Base-by-base conservation (phyloP, 2,113 vertebrate species). In the Triplophysa tibetana region DNA sequence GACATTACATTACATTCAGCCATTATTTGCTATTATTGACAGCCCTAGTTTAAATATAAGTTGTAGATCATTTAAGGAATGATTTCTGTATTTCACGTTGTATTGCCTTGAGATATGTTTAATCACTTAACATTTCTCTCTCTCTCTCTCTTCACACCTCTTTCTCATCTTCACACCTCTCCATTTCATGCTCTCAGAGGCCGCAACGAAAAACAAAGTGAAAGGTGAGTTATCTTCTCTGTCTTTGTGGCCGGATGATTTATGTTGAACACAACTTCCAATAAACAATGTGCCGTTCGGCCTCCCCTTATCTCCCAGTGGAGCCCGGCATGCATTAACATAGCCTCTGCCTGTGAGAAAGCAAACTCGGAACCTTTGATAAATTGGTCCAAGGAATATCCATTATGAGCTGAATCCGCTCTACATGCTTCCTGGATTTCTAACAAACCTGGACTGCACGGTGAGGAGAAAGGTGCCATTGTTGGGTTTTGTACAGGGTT, bases 161-260 rank as follows among this genome's bases (percentile, higher is more conserved):
- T 58, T 43, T 17, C 43, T 54, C 24, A 23, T 29, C 13, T 68
- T 58, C 10, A 19, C 38, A 19, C 56, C 26, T 10, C 68, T 65
- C 72, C 68, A 50, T 63, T 77, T 58, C 48, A 90, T 86, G 90
- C 88, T 91, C 86, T 87, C 89, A 94, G 93, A 91, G 85, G 89
- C 90, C 78, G 93, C 89, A 86, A 92, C 89, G 79, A 94, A 94
- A 93, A 94, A 80, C 90, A 94, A 93, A 93, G 90, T 81, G 29
- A 93, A 90, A 93, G 93, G 93, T 94, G 91, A 94, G 93, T 93
- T 91, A 89, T 90, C 89, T 89, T 88, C 83, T 89, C 86, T 79
- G 89, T 93, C 72, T 89, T 90, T 88, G 86, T 84, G 77, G 83
- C 85, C 82, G 81, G 88, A 87, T 92, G 93, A 92, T 92, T 91